These are phyloP conservation scores for Cepphus grylle DNA, from an alignment of 2,113 vertebrate species.

Conservation along the genomic window DNA sequence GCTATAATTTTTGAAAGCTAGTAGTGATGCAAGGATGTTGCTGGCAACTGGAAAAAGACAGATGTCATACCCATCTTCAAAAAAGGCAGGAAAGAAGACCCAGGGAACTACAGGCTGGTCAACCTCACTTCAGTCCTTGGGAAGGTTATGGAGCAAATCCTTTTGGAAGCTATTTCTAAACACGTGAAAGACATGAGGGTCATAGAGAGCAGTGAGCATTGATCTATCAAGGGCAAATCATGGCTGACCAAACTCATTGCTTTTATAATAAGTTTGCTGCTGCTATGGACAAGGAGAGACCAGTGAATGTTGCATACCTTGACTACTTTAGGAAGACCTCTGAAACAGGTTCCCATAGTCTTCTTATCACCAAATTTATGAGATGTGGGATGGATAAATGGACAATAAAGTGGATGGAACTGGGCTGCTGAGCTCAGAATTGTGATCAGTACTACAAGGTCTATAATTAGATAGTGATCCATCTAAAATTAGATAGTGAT, in stretches of 20 bases:
- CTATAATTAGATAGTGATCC: background rate
- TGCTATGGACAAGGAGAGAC: background rate
- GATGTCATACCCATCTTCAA: background rate
- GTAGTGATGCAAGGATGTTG: background rate
- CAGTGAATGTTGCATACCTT: background rate
- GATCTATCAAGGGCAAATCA: background rate
- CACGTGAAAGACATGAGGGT: background rate
- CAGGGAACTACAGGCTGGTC: too few species aligned
- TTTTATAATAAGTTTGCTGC: background rate
- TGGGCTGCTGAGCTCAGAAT: background rate
- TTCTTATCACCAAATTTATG: background rate
- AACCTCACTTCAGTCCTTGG: background rate
- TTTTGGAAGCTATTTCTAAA: background rate
- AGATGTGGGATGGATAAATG: background rate
- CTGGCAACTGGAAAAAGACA: background rate
- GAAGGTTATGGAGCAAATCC: background rate
- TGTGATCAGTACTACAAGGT: background rate
- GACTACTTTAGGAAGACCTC: background rate
- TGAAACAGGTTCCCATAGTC: background rate
- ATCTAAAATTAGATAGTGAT: background rate
- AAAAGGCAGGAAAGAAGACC: background rate
- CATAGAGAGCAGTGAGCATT: background rate
- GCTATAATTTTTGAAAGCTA: background rate
- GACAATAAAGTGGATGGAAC: background rate
- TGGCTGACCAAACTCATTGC: background rate